Base-by-base conservation (phyloP, 2,888 invertebrate genomes). In the Macaria notata region DNA sequence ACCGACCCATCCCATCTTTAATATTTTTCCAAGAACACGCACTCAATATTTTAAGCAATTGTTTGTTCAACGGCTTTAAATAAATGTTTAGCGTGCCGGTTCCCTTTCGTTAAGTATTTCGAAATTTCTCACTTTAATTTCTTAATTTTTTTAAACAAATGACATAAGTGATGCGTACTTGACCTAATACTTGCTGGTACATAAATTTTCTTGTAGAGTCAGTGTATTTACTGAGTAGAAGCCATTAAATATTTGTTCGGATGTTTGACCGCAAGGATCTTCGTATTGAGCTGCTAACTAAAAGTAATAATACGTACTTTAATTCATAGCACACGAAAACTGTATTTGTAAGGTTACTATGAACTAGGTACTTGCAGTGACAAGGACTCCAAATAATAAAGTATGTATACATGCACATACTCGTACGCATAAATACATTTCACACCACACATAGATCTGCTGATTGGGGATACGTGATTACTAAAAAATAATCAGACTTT, bases 61-160 rank as follows among this genome's bases (percentile, higher is more conserved):
- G 46, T 54, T 58, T 54, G 46, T 38, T 19, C 49, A 58, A 33
- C 30, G 36, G 0, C 41, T 7, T 19, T 9, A 36, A 52, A 31
- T 4, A 46, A 49, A 49, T 33, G 33, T 50, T 50, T 43, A 43
- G 44, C 44, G 36, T 8, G n/a, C 30, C 43, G 31, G 54, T 58
- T 58, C 54, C 33, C 45, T 30, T 43, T 54, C 52, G 52, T 53
- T 57, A 50, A 50, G 46, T 53, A 58, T 58, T 54, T 38, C 31
- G 31, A 9, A 58, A 43, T 46, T 48, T 54, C 41, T 36, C 42
- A 49, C 46, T 45, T 50, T 50, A 50, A 50, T 57, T 61, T 49
- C 53, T 50, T 55, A 49, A 58, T 49, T 55, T 53, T 57, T 53
- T 50, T 42, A 38, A 50, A 43, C 42, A 54, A 61, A 49, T 54